Evolutionary conservation across 2,888 invertebrate genomes (phyloP).

Genomic region (Brassicogethes aeneus): DNA sequence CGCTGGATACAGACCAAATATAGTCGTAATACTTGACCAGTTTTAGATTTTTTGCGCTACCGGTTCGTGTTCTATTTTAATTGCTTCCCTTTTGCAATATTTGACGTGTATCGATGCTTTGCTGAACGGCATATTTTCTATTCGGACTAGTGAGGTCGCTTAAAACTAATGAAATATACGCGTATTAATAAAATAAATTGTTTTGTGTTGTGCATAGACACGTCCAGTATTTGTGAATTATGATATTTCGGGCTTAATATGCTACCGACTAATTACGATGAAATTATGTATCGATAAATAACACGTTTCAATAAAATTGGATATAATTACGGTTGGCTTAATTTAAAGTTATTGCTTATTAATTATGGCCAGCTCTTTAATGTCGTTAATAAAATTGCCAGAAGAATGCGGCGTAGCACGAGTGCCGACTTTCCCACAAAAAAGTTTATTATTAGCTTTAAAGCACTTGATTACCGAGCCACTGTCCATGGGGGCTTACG

Average conservation of each 20-base stretch:
- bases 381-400: not conserved
- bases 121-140: not conserved
- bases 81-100: not conserved
- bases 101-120: conserved; percentile 1
- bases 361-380: not conserved
- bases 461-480: too few relatives aligned
- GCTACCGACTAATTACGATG: not conserved
- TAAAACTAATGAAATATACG: not conserved
- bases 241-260: not conserved
- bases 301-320: not conserved
- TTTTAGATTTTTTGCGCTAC: not conserved
- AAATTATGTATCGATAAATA: not conserved
- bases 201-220: not conserved
- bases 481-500: too few relatives aligned
- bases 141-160: not conserved
- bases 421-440: not conserved
- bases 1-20: not conserved
- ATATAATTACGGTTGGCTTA: not conserved
- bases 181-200: not conserved
- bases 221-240: not conserved
- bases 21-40: not conserved
- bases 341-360: not conserved
- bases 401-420: not conserved
- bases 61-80: not conserved
- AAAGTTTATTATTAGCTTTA: too few relatives aligned